phyloP scores from a whole-genome alignment of 2,797 vertebrate genomes.

The Protonibea diacanthus region DNA sequence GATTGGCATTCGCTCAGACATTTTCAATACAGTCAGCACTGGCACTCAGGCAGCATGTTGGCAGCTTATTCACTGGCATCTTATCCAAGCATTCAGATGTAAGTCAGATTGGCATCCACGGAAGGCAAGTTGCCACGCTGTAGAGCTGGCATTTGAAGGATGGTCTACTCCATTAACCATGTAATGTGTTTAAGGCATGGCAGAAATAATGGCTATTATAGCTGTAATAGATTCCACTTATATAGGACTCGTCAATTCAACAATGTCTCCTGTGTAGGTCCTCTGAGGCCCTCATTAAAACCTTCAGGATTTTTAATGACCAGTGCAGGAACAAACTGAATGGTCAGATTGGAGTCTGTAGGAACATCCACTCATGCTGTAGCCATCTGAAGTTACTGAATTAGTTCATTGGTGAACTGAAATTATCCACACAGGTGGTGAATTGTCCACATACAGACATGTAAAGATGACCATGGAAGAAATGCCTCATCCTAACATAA shows the following conservation, averaged over 20 bases:
- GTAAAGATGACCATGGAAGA: no score
- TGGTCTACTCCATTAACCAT: slow-evolving; percentile 27
- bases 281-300: neutral
- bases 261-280: neutral
- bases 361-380: neutral
- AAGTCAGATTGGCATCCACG: slow-evolving; percentile 38
- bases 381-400: neutral
- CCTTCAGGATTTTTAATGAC: neutral
- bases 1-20: slow-evolving; percentile 32
- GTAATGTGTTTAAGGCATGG: slow-evolving; percentile 41
- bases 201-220: slow-evolving; percentile 21
- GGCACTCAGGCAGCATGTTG: slow-evolving; percentile 37
- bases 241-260: slow-evolving; percentile 1
- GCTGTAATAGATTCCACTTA: slow-evolving; percentile 3
- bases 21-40: slow-evolving; percentile 38
- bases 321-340: neutral
- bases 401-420: neutral
- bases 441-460: no score
- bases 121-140: slow-evolving; percentile 42
- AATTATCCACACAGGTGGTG: no score
- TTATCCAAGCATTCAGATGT: slow-evolving; percentile 38
- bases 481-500: no score
- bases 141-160: slow-evolving; percentile 44
- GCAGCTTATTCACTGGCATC: slow-evolving; percentile 37
- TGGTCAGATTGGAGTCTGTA: neutral